A percentile compares a stretch with the other conserved stretches of the same genome.
Conservation (phyloP, 1,140 invertebrate genomes). For the Drosophila quadrilineata region DNA sequence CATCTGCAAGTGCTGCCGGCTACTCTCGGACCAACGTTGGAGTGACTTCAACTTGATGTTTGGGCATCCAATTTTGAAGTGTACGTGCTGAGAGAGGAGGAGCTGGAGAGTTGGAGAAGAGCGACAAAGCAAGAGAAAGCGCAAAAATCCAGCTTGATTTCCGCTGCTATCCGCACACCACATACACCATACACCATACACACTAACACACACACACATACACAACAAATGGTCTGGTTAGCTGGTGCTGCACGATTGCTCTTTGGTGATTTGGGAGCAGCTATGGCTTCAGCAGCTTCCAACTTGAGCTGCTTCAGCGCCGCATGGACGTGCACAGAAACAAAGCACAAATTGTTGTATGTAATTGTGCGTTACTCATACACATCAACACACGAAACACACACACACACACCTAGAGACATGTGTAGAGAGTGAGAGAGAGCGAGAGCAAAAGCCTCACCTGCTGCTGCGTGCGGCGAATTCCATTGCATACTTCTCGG, state of each 20-base stretch:
- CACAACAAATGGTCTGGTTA: conserved; percentile 22
- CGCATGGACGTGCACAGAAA: conserved; percentile 44
- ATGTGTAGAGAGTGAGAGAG: conserved; percentile 18
- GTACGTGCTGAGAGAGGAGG: neutral
- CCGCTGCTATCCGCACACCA: conserved; percentile 9
- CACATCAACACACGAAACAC: conserved; percentile 43
- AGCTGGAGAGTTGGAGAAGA: too few species aligned
- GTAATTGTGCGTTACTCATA: conserved; percentile 72
- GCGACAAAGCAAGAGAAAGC: neutral
- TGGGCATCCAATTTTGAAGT: conserved; percentile 66
- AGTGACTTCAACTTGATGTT: conserved; percentile 62
- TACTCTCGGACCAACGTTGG: neutral
- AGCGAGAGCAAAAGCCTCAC: conserved; percentile 41
- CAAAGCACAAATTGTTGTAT: conserved; percentile 79
- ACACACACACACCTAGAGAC: conserved; percentile 27
- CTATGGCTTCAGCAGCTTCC: conserved; percentile 4
- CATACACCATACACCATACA: too few species aligned
- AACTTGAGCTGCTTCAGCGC: neutral
- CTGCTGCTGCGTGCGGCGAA: conserved; percentile 72
- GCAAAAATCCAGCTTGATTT: conserved; percentile 19
- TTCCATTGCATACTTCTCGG: conserved; percentile 74
- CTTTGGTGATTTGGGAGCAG: conserved; percentile 68
- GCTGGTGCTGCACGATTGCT: conserved; percentile 67
- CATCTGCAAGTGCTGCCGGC: conserved; percentile 24
- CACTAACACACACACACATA: conserved; percentile 3